A percentile compares a stretch with the other conserved stretches of the same genome.
Conservation (phyloP, 2,888 invertebrate genomes). For the Horisme vitalbata region DNA sequence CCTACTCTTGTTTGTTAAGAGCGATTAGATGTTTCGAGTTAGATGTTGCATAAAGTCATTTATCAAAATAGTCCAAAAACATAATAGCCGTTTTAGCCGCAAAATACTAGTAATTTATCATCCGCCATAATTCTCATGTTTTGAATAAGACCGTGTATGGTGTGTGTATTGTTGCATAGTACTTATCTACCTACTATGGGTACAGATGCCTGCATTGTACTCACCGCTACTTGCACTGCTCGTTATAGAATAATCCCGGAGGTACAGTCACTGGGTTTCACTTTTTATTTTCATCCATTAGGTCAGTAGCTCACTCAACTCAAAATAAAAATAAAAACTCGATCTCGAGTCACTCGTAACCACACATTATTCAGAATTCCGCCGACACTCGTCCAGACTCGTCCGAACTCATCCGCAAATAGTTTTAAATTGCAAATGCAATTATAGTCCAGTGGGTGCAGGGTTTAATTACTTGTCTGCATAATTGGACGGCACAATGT, state of each 20-base stretch:
- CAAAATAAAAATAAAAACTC: conserved; percentile 6
- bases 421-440: conserved; percentile 59
- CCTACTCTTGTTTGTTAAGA: conserved; percentile 16
- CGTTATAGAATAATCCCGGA: too few species aligned
- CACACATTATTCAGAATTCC: conserved; percentile 11
- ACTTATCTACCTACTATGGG: too few species aligned
- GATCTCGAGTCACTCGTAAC: conserved; percentile 5
- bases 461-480: conserved; percentile 49
- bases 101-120: too few species aligned
- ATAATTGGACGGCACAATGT: conserved; percentile 41
- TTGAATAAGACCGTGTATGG: too few species aligned
- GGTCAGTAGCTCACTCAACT: neutral
- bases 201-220: too few species aligned
- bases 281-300: too few species aligned
- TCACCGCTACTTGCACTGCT: too few species aligned
- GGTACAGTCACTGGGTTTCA: too few species aligned
- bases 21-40: conserved; percentile 2
- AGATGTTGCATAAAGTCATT: neutral
- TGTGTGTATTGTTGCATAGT: too few species aligned
- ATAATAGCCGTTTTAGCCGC: too few species aligned
- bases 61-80: neutral
- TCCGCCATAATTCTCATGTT: too few species aligned
- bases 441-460: conserved; percentile 45
- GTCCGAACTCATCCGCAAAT: conserved; percentile 40
- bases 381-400: conserved; percentile 20